Evolutionary conservation across 2,113 vertebrate genomes (phyloP), one percentile per base, ranked within the genome.

Genomic region (Clarias batrachus): DNA sequence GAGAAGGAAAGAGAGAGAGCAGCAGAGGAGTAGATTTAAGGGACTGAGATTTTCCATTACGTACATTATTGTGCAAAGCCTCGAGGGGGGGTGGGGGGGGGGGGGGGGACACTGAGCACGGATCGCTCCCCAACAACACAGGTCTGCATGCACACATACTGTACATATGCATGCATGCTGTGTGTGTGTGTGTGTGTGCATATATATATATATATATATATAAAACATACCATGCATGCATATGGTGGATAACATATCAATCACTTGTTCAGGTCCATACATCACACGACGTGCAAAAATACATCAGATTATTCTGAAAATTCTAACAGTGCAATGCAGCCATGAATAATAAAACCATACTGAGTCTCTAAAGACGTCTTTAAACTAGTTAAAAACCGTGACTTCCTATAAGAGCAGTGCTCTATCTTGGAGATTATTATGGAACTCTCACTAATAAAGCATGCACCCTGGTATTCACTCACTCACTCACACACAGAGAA

Each of bases 21-120:
- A 89, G 33, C 79, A 82, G 80, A 65, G 91, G 91, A 94, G 91
- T 87, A 90, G 91, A 93, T 93, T 94, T 92, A 91, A 91, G 92
- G 93, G 93, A 91, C 91, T 92, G 90, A 93, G 92, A 92, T 92
- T 94, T 95, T 95, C 94, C 93, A 92, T 94, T 93, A 93, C 93
- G 88, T 91, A 90, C 92, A 87, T 89, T 89, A 87, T 87, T 83
- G 89, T 89, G 89, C 86, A 88, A 68, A 85, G 87, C 90, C 88
- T 63, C 83, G 63, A 83, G 86, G 89, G 86, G 79, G 85, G 57
- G 89, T 83, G 68, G 83, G 59, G 89, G n/a, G 88, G 80, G 83
- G 27, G 66, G 66, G 89, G 88, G 78, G 88, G 48, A 85, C 59
- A 70, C 82, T 30, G 60, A 85, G 63, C 83, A 88, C 86, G 81